Percentiles rank a stretch among this genome's conserved stretches.
Evolutionary conservation across 2,888 invertebrate genomes (phyloP).

Genomic region (Mesorhabditis belari): DNA sequence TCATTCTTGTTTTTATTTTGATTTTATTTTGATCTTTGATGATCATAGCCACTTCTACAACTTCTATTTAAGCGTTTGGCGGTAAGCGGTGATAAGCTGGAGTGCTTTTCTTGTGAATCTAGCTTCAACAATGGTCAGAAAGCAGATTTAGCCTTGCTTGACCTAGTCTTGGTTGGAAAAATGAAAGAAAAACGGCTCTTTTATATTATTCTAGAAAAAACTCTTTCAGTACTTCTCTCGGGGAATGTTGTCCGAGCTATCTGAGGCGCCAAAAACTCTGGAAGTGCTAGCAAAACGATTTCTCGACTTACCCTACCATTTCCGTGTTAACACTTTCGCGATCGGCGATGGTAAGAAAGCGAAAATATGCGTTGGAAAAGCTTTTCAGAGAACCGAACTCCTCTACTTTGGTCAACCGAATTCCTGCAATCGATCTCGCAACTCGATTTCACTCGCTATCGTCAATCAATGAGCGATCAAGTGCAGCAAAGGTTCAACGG

Average conservation of each 20-base stretch:
- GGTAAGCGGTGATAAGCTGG: too few species aligned
- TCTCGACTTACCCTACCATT: neutral
- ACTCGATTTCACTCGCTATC: neutral
- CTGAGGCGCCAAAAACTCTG: neutral
- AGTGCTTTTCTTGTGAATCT: too few species aligned
- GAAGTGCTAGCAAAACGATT: neutral
- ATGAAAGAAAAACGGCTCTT: too few species aligned
- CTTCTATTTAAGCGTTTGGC: too few species aligned
- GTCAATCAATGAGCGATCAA: neutral
- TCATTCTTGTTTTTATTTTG: too few species aligned
- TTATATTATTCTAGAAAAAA: neutral
- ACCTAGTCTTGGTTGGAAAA: too few species aligned
- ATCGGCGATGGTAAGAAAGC: neutral
- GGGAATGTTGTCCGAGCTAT: neutral
- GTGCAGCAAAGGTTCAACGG: neutral
- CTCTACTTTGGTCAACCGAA: neutral
- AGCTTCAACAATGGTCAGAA: too few species aligned
- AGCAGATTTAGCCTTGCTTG: too few species aligned
- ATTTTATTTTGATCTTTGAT: too few species aligned
- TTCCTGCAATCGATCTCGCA: neutral
- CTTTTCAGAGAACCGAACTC: neutral
- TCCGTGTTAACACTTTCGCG: neutral
- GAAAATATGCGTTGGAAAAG: neutral
- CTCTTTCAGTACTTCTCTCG: neutral
- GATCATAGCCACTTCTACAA: too few species aligned